A percentile compares a stretch with the other conserved stretches of the same genome.
These are phyloP conservation scores for Cancer borealis DNA, from an alignment of 2,888 invertebrate species.

Conservation along the genomic window DNA sequence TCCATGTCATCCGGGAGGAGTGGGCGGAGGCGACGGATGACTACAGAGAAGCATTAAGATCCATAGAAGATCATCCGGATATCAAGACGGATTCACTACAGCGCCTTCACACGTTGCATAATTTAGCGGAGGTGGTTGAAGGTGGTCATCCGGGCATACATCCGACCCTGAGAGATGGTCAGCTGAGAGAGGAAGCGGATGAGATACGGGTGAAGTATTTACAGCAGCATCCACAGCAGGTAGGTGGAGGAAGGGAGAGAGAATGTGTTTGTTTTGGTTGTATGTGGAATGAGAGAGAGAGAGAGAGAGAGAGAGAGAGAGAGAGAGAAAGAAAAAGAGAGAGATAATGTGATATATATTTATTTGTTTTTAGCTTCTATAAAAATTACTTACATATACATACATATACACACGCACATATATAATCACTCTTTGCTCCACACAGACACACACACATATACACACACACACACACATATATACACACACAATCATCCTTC, in stretches of 20 bases:
- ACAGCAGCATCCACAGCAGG: conserved; percentile 70
- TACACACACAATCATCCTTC: too few species aligned
- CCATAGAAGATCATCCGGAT: conserved; percentile 81
- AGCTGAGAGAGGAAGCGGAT: conserved; percentile 81
- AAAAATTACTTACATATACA: too few species aligned
- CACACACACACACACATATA: too few species aligned
- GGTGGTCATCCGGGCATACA: conserved; percentile 80
- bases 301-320: too few species aligned
- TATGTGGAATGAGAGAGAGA: too few species aligned
- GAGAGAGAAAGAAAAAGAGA: too few species aligned
- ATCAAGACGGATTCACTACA: conserved; percentile 85
- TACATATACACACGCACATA: too few species aligned
- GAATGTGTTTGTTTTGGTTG: not conserved
- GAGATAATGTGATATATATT: too few species aligned
- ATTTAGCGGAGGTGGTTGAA: conserved; percentile 83
- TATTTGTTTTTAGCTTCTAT: too few species aligned
- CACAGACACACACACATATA: too few species aligned
- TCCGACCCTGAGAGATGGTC: conserved; percentile 82
- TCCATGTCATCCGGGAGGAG: conserved; percentile 83
- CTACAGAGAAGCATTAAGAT: conserved; percentile 81
- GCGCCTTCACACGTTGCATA: conserved; percentile 86
- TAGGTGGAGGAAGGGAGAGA: not conserved
- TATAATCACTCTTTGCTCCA: too few species aligned
- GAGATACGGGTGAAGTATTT: conserved; percentile 78
- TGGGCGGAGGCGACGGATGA: conserved; percentile 83